Conservation (phyloP, 1,140 invertebrate species). For the Lineus longissimus region DNA sequence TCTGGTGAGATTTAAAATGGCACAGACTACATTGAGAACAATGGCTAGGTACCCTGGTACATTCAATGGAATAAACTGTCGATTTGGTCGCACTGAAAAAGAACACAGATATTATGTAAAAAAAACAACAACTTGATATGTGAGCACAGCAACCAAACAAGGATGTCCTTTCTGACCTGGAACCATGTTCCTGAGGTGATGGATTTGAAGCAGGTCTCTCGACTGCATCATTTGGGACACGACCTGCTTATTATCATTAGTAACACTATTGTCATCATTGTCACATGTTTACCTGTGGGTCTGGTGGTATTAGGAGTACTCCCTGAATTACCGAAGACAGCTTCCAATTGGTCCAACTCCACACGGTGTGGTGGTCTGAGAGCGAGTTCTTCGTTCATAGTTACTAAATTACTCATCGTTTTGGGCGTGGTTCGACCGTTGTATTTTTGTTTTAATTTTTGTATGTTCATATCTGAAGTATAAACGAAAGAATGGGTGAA, state of each 20-base stretch:
- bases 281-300: constrained; percentile 6
- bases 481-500: not conserved
- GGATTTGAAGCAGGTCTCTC: no score
- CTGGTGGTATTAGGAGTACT: constrained; percentile 9
- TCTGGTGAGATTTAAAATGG: constrained; percentile 21
- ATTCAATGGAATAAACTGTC: constrained; percentile 18
- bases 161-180: no score
- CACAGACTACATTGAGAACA: constrained; percentile 21
- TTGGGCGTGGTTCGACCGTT: constrained; percentile 51
- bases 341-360: constrained; percentile 36
- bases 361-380: constrained; percentile 48
- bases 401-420: constrained; percentile 49
- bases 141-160: no score
- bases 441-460: constrained; percentile 50
- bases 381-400: constrained; percentile 50
- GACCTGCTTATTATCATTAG: no score
- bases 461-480: constrained; percentile 48
- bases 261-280: not conserved
- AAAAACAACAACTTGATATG: no score
- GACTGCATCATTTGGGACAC: no score
- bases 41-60: constrained; percentile 17
- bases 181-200: no score
- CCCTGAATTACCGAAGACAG: not conserved
- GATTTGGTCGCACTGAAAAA: constrained; percentile 18
- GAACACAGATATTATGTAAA: not conserved